Evolutionary conservation across 2,797 vertebrate species (phyloP).

Genomic region (Decapterus maruadsi): DNA sequence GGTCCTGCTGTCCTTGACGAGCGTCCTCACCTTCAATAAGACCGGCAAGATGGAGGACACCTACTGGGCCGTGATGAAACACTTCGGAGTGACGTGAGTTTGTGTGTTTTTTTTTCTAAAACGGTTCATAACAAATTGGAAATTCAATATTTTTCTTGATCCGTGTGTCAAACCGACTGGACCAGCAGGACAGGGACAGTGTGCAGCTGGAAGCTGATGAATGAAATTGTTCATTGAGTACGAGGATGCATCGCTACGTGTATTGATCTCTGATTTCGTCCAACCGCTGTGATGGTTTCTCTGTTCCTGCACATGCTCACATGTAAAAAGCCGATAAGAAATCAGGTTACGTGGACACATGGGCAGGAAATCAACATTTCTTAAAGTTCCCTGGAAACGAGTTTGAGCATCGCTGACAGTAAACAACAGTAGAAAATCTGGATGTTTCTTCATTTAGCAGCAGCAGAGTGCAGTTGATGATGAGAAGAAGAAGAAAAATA

Average conservation of each 20-base stretch:
- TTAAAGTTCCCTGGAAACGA: background rate
- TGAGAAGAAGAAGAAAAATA: too few relatives aligned
- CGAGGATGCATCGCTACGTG: background rate
- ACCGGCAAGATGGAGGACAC: conserved; percentile 86
- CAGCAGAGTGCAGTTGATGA: background rate
- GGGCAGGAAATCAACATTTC: background rate
- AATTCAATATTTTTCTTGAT: background rate
- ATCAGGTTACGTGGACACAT: background rate
- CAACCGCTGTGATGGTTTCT: background rate
- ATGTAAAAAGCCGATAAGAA: background rate
- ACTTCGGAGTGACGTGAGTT: conserved; percentile 90
- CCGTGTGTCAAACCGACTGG: background rate
- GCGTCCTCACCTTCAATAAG: conserved; percentile 75
- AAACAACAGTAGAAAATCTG: background rate
- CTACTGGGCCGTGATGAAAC: conserved; percentile 93
- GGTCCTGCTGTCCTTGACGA: conserved; percentile 78
- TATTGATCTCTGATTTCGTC: background rate
- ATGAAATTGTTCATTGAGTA: background rate
- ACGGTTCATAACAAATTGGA: background rate
- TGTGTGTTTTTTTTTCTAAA: background rate
- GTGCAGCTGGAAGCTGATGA: background rate
- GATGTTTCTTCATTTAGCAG: background rate
- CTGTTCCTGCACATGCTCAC: background rate
- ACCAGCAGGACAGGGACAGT: background rate
- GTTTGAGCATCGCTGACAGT: background rate